phyloP scores from a whole-genome alignment of 2,888 invertebrate species.

The Papilio demoleus region DNA sequence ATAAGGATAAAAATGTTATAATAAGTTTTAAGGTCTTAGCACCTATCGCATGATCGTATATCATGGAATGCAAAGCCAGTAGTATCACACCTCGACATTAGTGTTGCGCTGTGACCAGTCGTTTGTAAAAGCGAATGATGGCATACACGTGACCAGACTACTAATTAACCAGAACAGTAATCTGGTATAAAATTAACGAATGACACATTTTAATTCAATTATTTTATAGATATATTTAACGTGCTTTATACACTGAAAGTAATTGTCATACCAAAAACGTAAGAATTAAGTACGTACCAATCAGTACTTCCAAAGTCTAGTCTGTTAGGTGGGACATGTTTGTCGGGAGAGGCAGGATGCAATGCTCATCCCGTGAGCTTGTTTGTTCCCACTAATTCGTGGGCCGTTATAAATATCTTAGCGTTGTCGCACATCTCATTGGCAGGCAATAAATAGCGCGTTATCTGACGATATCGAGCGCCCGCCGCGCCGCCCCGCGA shows the following conservation, averaged over 20 bases:
- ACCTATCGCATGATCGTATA: conserved; percentile 45
- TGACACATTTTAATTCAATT: conserved; percentile 11
- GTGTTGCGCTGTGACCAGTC: conserved; percentile 54
- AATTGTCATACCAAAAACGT: neutral
- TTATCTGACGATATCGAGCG: conserved; percentile 81
- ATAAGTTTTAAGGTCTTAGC: conserved; percentile 18
- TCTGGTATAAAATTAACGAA: conserved; percentile 50
- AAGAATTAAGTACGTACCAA: neutral
- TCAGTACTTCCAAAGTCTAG: neutral
- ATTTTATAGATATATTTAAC: neutral
- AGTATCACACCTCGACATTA: conserved; percentile 54
- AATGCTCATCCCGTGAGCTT: conserved; percentile 55
- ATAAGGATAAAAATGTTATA: conserved; percentile 1
- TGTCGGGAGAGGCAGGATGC: conserved; percentile 38
- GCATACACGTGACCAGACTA: conserved; percentile 59
- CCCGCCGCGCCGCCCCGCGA: conserved; percentile 59
- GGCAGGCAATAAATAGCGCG: conserved; percentile 75
- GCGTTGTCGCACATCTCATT: conserved; percentile 74
- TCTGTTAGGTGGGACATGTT: neutral
- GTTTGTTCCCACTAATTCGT: conserved; percentile 76
- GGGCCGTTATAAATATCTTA: conserved; percentile 72
- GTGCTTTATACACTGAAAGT: conserved; percentile 22
- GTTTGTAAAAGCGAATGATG: conserved; percentile 58
- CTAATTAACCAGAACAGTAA: conserved; percentile 55
- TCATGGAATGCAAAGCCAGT: conserved; percentile 50